A percentile compares a stretch with the other conserved stretches of the same genome.
Conservation (phyloP, 2,113 vertebrate species). For the Cyprinodon brontotheroides region DNA sequence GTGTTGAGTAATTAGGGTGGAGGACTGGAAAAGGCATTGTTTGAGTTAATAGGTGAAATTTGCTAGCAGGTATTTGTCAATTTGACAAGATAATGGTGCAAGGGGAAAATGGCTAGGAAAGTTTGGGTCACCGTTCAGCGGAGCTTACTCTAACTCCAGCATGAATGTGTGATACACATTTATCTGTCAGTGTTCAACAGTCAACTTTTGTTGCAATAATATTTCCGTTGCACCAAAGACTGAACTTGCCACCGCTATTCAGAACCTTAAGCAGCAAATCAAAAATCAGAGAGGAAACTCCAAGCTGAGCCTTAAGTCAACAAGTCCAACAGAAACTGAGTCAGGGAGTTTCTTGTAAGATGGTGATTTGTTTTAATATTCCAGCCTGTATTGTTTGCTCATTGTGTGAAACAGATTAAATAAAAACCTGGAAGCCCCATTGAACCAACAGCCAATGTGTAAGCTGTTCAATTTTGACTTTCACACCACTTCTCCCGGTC, state of each 20-base stretch:
- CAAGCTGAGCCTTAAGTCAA: not conserved
- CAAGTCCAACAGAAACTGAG: not conserved
- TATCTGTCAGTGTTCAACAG: not conserved
- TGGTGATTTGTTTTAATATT: not conserved
- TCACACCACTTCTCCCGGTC: slow-evolving; percentile 60
- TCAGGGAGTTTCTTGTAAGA: not conserved
- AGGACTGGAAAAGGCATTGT: not conserved
- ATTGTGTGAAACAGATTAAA: not conserved
- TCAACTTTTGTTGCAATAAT: not conserved
- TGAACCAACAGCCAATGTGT: not conserved
- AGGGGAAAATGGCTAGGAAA: not conserved
- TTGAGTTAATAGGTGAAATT: not conserved
- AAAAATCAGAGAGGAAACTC: not conserved
- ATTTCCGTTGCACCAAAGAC: not conserved
- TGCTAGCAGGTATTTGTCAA: not conserved
- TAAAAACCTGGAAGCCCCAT: not conserved
- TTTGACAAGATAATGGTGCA: not conserved
- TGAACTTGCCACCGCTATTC: not conserved
- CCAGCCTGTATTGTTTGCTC: not conserved
- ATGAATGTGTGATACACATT: not conserved
- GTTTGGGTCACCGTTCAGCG: not conserved
- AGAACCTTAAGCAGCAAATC: not conserved
- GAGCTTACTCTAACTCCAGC: not conserved
- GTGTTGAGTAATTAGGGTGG: not conserved
- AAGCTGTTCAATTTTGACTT: slow-evolving; percentile 33